Conservation (phyloP, 2,888 invertebrate genomes). For the Rhagonycha fulva region DNA sequence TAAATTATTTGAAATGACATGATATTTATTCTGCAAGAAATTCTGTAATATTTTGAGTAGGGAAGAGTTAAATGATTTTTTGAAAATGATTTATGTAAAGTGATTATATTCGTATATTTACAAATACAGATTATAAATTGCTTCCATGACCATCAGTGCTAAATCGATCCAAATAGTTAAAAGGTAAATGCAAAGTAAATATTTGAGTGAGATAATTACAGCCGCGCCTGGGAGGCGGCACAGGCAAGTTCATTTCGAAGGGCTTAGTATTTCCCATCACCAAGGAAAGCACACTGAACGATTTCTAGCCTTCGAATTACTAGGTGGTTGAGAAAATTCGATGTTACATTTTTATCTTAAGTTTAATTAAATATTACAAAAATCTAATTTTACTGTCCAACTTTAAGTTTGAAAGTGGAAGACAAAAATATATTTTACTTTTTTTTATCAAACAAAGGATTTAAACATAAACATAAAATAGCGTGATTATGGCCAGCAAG, state of each 20-base stretch:
- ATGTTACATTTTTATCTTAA: background rate
- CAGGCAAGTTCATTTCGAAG: slow-evolving; percentile 38
- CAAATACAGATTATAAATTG: slow-evolving; percentile 14
- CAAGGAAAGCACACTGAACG: slow-evolving; percentile 29
- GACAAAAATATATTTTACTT: background rate
- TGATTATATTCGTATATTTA: background rate
- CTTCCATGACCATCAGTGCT: slow-evolving; percentile 11
- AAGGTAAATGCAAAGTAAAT: slow-evolving; percentile 55
- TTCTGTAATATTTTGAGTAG: background rate
- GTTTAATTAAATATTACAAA: background rate
- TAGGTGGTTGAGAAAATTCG: background rate
- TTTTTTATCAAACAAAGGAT: slow-evolving; percentile 2
- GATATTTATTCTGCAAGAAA: background rate
- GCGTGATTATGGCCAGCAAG: slow-evolving; percentile 37
- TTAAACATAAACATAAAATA: slow-evolving; percentile 17
- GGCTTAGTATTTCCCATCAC: slow-evolving; percentile 34
- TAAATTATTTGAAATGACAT: background rate
- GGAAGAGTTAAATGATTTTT: background rate
- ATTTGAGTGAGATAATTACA: slow-evolving; percentile 55
- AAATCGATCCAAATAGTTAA: slow-evolving; percentile 49
- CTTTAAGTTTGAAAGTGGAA: background rate
- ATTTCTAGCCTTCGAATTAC: slow-evolving; percentile 21
- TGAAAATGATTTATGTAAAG: background rate
- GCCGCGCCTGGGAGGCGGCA: slow-evolving; percentile 52
- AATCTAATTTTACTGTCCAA: background rate